Base-by-base conservation (phyloP, 2,888 invertebrate genomes). In the Kuschelorhynchus macadamiae region DNA sequence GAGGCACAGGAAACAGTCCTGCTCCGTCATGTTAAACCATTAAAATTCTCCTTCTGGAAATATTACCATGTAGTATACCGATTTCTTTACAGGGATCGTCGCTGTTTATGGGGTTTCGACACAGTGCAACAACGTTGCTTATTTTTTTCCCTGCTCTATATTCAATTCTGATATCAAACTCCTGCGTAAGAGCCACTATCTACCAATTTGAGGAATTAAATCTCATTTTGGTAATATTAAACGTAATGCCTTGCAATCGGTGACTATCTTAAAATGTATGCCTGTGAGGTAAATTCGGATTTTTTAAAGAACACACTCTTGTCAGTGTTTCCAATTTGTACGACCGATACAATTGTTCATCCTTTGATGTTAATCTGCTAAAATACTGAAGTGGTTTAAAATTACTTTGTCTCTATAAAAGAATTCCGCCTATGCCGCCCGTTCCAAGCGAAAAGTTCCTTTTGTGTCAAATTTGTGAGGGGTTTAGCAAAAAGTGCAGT, bases 41-140 rank as follows among this genome's bases (percentile, higher is more conserved):
- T 20, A 42, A 11, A 7, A 56, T 21, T 44, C 56, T 18, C 17
- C 21, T 25, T 44, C 18, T 20, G 2, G 44, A n/a, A 8, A 56
- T n/a, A 14, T 42, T 39, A 8, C 47, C 44, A 44, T 3, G 11
- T 9, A 44, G 11, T 3, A n/a, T n/a, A n/a, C n/a, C n/a, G n/a
- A n/a, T n/a, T n/a, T n/a, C n/a, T n/a, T n/a, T n/a, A n/a, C n/a
- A n/a, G 7, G 32, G 5, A 32, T 9, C 32, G 5, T 9, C 9
- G 32, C 32, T 9, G 32, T 8, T 32, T 3, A 36, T n/a, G 5
- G 44, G 56, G 12, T 75, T 75, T n/a, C 75, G 36, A 18, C 75
- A 72, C 7, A 77, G 42, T 0, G 75, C 72, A 67, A 76, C 75
- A 11, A 72, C 78, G 70, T 80, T 78, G 5, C 59, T 50, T 75